Evolutionary conservation across 1,140 invertebrate genomes (phyloP).

Genomic region (Galleria mellonella): DNA sequence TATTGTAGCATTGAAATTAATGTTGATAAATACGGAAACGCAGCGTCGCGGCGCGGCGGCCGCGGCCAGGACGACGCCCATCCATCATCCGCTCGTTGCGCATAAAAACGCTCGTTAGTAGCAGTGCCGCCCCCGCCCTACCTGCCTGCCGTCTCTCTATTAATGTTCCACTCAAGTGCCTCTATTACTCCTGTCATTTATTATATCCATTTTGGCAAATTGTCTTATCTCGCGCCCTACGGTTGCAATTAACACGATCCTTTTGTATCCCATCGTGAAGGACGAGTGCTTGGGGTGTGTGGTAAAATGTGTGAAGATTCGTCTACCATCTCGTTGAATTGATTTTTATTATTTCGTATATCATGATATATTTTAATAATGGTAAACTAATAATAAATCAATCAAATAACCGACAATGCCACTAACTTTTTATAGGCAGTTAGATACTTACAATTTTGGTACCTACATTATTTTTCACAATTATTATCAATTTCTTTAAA

Average conservation of each 20-base stretch:
- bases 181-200: conserved; percentile 70
- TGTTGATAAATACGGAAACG: conserved; percentile 63
- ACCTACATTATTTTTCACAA: no score
- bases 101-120: conserved; percentile 70
- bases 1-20: conserved; percentile 64
- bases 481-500: no score
- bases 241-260: conserved; percentile 1
- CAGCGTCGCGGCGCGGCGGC: conserved; percentile 40
- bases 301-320: no score
- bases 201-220: conserved; percentile 71
- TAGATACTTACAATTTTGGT: no score
- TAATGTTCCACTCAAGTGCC: conserved; percentile 67
- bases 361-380: no score
- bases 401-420: no score
- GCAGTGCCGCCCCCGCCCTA: conserved; percentile 23
- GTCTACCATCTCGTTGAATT: no score
- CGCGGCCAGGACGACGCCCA: conserved; percentile 55
- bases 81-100: conserved; percentile 66
- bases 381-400: no score
- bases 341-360: no score
- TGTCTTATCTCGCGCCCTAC: conserved; percentile 46
- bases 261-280: no score
- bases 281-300: no score
- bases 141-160: conserved; percentile 59
- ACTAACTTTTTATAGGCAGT: no score